Conservation (phyloP, 2,113 vertebrate species). For the Sakesphorus luctuosus region DNA sequence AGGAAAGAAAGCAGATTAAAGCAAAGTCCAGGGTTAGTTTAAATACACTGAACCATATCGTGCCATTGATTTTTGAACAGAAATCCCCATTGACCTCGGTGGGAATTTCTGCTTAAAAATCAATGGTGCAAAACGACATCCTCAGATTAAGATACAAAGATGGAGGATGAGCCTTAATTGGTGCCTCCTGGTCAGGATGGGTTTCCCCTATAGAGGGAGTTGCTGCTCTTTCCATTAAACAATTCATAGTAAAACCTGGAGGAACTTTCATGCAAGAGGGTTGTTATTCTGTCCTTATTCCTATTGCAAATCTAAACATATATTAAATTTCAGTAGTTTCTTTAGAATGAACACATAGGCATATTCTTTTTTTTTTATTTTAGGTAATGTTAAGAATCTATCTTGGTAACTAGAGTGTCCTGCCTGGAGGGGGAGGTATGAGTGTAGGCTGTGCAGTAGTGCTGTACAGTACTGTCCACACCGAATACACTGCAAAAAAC, state of each 20-base stretch:
- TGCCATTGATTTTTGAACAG: constrained; percentile 42
- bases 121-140: constrained; percentile 11
- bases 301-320: neutral
- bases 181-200: neutral
- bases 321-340: neutral
- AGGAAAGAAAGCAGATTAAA: neutral
- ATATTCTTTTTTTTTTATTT: neutral
- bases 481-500: neutral
- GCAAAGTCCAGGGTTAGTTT: neutral
- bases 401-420: neutral
- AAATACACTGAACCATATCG: neutral
- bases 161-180: constrained; percentile 18
- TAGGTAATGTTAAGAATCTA: neutral
- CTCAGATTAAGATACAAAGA: constrained; percentile 25
- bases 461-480: neutral
- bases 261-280: neutral
- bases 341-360: neutral
- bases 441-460: too few relatives aligned
- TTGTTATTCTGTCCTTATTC: neutral
- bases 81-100: constrained; percentile 5
- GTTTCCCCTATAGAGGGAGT: constrained; percentile 46
- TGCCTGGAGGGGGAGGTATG: neutral
- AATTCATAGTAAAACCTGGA: neutral
- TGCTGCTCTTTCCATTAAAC: constrained; percentile 15
- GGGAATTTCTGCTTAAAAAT: constrained; percentile 45